These are phyloP conservation scores for Ianthella basta DNA, from an alignment of 37 sponge, comb jelly and placozoan species.

Conservation along the genomic window DNA sequence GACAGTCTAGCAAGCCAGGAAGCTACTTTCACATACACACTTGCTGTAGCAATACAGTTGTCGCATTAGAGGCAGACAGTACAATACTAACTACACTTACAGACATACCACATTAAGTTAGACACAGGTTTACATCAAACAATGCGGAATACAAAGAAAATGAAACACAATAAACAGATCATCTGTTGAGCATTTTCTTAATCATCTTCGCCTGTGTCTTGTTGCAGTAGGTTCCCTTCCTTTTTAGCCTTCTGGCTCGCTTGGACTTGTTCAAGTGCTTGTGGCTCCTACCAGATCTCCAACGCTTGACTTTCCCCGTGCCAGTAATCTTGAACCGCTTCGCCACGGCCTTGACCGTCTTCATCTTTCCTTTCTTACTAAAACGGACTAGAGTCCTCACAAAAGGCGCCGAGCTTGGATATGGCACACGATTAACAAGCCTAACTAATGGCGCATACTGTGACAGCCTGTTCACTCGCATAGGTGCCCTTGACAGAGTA, in stretches of 20 bases:
- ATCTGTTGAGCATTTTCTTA: conserved; percentile 78
- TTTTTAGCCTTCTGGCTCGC: conserved; percentile 42
- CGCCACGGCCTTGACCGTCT: conserved; percentile 85
- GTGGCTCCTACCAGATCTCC: conserved; percentile 76
- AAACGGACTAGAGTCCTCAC: conserved; percentile 52
- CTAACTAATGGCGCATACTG: too few species aligned
- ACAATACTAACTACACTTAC: too few species aligned
- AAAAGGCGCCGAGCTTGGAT: neutral
- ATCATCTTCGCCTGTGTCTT: conserved; percentile 73
- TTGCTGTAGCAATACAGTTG: too few species aligned
- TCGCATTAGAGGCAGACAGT: too few species aligned
- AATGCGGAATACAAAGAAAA: neutral
- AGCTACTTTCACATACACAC: too few species aligned
- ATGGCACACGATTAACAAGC: too few species aligned
- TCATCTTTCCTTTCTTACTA: conserved; percentile 79
- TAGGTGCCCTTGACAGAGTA: too few species aligned
- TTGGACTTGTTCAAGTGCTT: conserved; percentile 61
- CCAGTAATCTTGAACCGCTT: conserved; percentile 80
- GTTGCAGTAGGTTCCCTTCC: conserved; percentile 61
- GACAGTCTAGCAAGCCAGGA: too few species aligned
- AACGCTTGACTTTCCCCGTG: conserved; percentile 81
- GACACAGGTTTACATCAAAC: too few species aligned
- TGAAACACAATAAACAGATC: neutral
- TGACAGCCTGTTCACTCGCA: too few species aligned
- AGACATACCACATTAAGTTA: too few species aligned